Conservation (phyloP, 2,113 vertebrate genomes). For the Prochilodus magdalenae region DNA sequence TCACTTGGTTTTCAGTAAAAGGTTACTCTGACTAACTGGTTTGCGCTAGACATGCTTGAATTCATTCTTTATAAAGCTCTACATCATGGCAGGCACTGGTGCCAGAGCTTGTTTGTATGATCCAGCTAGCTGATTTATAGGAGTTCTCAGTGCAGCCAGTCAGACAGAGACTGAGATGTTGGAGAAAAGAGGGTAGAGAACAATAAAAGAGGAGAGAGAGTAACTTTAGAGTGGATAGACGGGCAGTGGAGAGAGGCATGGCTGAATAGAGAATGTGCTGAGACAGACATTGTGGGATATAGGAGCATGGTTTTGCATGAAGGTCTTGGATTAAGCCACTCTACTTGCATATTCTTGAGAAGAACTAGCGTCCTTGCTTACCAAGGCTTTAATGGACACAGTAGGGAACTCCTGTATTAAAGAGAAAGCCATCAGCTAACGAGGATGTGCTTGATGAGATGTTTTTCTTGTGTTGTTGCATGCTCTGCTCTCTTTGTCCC, state of each 20-base stretch:
- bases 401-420: slow-evolving; percentile 1
- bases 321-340: background rate
- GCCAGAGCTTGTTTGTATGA: slow-evolving; percentile 17
- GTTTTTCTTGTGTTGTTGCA: background rate
- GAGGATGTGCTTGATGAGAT: background rate
- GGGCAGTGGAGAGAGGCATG: slow-evolving; percentile 13
- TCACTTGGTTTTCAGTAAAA: background rate
- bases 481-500: slow-evolving; percentile 5
- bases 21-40: slow-evolving; percentile 8
- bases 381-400: slow-evolving; percentile 16
- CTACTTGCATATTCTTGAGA: slow-evolving; percentile 14
- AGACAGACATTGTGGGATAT: slow-evolving; percentile 18
- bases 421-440: slow-evolving; percentile 6
- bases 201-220: slow-evolving; percentile 3
- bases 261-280: slow-evolving; percentile 42
- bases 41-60: slow-evolving; percentile 2
- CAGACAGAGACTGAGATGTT: slow-evolving; percentile 22
- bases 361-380: slow-evolving; percentile 1
- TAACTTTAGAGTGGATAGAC: background rate
- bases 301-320: background rate
- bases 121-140: background rate
- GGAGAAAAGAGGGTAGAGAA: background rate
- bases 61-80: slow-evolving; percentile 7
- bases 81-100: background rate
- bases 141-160: background rate